Base-by-base conservation (phyloP, 2,113 vertebrate species). In the Platysternon megacephalum region DNA sequence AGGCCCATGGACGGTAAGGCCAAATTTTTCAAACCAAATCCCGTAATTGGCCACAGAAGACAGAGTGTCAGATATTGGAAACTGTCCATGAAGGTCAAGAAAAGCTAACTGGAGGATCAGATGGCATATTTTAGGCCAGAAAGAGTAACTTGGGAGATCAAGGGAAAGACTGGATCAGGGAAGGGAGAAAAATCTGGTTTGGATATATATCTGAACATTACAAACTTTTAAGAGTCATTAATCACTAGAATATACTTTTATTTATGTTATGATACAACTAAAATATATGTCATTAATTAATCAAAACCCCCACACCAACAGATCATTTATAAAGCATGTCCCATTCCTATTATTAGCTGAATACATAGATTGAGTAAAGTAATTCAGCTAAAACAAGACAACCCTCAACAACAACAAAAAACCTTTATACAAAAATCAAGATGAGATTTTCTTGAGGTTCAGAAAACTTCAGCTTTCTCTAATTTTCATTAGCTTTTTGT, bases 161-260 rank as follows among this genome's bases (percentile, higher is more conserved):
- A 93, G 82, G 35, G 1, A 85, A 90, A 79, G 42, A 85, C 65
- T 53, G 65, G 28, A 82, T 84, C 49, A 82, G 88, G 58, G 29
- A 96, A 76, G 7, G 4, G 3, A 86, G 79, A 94, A 91, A 32
- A 93, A 82, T 85, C 8, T 87, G 42, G 88, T 91, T 85, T 78
- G 6, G 11, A 22, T 24, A 85, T 22, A 51, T 79, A 82, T 76
- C 74, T 74, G 12, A 90, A 84, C 51, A 13, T 39, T 39, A 72
- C 35, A 72, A 39, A 39, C 16, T n/a, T 39, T 39, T 68, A 17
- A n/a, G 35, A 19, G 35, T 65, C 32, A 17, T 17, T n/a, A 19
- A 68, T 68, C 35, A 35, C 65, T 68, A n/a, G 80, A 81, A 11
- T 72, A 13, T 19, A 32, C 32, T 58, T 87, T 85, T 21, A 58